Evolutionary conservation across 2,888 invertebrate species (phyloP), one percentile per base, ranked within the genome.

Genomic region (Luperina nickerlii): DNA sequence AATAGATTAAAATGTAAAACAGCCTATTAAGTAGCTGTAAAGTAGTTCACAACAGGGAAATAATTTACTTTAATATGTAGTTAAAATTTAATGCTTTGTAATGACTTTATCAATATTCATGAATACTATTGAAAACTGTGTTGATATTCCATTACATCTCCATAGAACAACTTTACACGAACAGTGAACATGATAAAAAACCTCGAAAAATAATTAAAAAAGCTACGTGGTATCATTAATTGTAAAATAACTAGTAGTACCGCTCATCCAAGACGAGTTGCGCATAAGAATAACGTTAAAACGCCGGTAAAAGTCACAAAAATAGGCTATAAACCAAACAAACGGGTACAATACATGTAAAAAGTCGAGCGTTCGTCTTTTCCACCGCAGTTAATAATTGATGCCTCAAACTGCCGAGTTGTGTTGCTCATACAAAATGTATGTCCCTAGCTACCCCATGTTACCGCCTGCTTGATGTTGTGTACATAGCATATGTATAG

Each of bases 381-480:
- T 95, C 95, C 93, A 92, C 94, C 94, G 93, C 92, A 90, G 92
- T 97, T 94, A 97, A 97, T 97, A 97, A 96, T 97, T 95, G 94
- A 97, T 96, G 94, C 91, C 89, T 92, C 94, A 96, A 97, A 97
- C 97, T 96, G 97, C 96, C 94, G 96, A 97, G 96, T 96, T 97
- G 96, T 97, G 97, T 97, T 93, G 90, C 95, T 96, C 96, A 95
- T 97, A 94, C 93, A 96, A 96, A 96, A 97, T 97, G 96, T 92
- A 97, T 92, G 91, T 93, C 95, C 95, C 94, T 90, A 92, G 92
- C 94, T 94, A 92, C 95, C 94, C 94, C 92, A 89, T 95, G 96
- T 96, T 96, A 92, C 96, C 96, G 96, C 96, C 95, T 95, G 93
- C 91, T 92, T 91, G 91, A 92, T 93, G 92, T 89, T 90, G 86